Conservation (phyloP, 2,113 vertebrate genomes). For the Passer montanus region DNA sequence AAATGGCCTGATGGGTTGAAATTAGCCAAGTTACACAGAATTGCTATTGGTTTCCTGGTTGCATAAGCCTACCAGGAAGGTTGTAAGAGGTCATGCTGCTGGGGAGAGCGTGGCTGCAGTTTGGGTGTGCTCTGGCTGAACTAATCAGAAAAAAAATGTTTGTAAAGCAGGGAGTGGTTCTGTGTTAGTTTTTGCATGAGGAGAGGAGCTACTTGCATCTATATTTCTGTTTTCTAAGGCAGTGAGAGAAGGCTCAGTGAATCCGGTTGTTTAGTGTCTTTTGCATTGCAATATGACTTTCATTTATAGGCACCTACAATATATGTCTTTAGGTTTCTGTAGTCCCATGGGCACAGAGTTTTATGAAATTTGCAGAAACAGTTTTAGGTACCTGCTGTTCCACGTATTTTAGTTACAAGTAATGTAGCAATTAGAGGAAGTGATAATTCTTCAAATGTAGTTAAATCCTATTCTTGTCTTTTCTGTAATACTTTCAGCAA, state of each 20-base stretch:
- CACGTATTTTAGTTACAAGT: not conserved
- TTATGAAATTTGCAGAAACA: not conserved
- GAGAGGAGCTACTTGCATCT: constrained; percentile 28
- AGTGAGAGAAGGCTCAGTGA: not conserved
- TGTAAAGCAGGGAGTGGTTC: constrained; percentile 51
- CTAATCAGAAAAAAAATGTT: constrained; percentile 54
- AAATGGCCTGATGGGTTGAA: not conserved
- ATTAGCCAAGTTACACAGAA: constrained; percentile 24
- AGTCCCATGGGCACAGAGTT: not conserved
- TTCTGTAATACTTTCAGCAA: not conserved
- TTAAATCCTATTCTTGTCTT: not conserved
- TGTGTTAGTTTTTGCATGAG: constrained; percentile 19
- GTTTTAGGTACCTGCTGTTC: not conserved
- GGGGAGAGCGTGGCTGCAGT: constrained; percentile 19
- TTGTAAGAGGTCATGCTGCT: constrained; percentile 16
- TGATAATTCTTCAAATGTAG: not conserved
- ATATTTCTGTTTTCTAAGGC: not conserved
- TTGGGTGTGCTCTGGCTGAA: constrained; percentile 55
- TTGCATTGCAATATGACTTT: not conserved
- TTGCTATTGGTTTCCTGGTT: constrained; percentile 38
- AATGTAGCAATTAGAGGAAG: not conserved
- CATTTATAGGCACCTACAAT: not conserved
- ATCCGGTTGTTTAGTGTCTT: not conserved
- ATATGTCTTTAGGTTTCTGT: not conserved
- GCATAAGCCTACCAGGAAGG: constrained; percentile 54